Evolutionary conservation across 2,797 vertebrate genomes (phyloP).

Genomic region (Rhinella marina): DNA sequence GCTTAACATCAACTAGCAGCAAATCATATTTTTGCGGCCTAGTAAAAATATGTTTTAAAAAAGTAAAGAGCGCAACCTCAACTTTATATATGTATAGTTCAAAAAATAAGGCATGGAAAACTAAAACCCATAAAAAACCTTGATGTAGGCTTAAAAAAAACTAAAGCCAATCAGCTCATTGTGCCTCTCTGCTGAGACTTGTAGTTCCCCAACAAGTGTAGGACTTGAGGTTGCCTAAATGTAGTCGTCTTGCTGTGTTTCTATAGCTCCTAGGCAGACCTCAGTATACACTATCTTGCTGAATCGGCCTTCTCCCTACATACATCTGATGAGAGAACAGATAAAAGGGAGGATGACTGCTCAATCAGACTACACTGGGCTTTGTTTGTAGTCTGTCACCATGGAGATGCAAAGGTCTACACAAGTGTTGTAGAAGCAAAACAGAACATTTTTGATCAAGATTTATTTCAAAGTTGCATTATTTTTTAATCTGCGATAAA

Average conservation of each 20-base stretch:
- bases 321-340: not conserved
- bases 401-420: not conserved
- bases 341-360: not conserved
- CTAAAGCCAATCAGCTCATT: not conserved
- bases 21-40: conserved; percentile 44
- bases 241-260: not conserved
- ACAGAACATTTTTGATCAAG: no score
- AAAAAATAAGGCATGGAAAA: conserved; percentile 39
- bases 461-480: no score
- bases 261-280: no score
- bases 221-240: not conserved
- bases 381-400: conserved; percentile 11
- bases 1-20: conserved; percentile 37
- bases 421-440: not conserved
- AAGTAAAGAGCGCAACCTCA: not conserved
- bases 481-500: no score
- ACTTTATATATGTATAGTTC: not conserved
- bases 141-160: not conserved
- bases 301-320: no score
- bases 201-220: not conserved
- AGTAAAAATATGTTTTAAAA: conserved; percentile 31
- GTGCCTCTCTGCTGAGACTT: not conserved
- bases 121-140: not conserved
- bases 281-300: not conserved
- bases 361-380: no score